Base-by-base conservation (phyloP, 1,140 invertebrate genomes). In the Hylaeus anthracinus region DNA sequence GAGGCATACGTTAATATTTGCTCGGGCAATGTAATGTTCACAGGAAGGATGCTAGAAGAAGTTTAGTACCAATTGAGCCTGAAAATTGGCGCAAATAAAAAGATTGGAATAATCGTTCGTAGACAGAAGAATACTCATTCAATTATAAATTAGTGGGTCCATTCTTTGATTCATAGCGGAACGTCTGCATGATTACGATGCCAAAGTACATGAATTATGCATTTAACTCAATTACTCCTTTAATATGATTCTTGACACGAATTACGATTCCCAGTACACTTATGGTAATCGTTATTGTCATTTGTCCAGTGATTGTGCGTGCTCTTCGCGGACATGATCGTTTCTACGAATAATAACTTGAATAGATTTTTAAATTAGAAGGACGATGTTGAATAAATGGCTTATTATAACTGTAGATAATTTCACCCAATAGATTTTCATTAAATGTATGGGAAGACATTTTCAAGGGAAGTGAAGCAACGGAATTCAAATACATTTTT, bases 141-240 rank as follows among this genome's bases (percentile, higher is more conserved):
- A 79, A 79, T 79, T 79, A 51, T 15, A 51, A 79, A 73, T 79
- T 79, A 79, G 61, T 8, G 45, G 26, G 39, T 1, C 48, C 61
- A 72, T 73, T 79, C 60, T 65, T 73, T 26, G 60, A 65, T 73
- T 56, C 77, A 39, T 48, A 73, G 48, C 0, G 5, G 1, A 6
- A 3, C 26, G 12, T n/a, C 1, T 14, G n/a, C 4, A 10, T 64
- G 48, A 79, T 79, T 65, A 73, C 60, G 14, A 73, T 58, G 51
- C 41, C 70, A 79, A 79, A 73, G 70, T 51, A 51, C 51, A 65
- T 14, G 51, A 73, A 79, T 79, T 79, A 79, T 58, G 3, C 43
- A 56, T 41, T 79, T 73, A 79, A 79, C 3, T 51, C 70, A 79
- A 79, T 73, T 73, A 65, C 61, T 26, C 8, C 10, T 73, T 73